Base-by-base conservation (phyloP, 1,140 invertebrate species). In the Drosophila ercepeae region DNA sequence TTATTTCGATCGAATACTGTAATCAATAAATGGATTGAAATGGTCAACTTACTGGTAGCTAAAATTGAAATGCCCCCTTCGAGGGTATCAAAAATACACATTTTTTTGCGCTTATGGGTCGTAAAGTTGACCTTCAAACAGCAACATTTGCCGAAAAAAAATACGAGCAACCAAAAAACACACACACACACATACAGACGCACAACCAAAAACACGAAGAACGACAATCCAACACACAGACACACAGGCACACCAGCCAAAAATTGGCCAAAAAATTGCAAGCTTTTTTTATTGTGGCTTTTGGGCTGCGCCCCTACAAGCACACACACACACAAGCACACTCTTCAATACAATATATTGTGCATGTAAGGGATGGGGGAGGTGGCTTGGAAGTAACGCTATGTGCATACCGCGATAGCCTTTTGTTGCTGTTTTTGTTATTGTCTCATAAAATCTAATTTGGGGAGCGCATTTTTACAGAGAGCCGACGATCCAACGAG, bases 81-180 rank as follows among this genome's bases (percentile, higher is more conserved):
- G 29, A 64, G 60, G 42, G 60, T 64, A 64, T 64, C 42, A 2
- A 39, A 39, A 61, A 67, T 39, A 73, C 64, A 72, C 44, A 59
- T 65, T 75, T 79, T 60, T 78, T 89, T 76, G 75, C 76, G 84
- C 89, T 90, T 90, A 82, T 90, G 89, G 89, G 89, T 90, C 89
- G 89, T 90, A 90, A 90, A 90, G 89, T 90, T 90, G 89, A 90
- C 89, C 89, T 90, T 90, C 89, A 90, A 90, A 75, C 71, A 83
- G 75, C 81, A 78, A 84, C 81, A 84, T 84, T 84, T 82, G 81
- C 71, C 78, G 72, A 84, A 84, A 67, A 36, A 39, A 81, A 75
- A 74, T 68, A 84, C 79, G 77, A 88, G 60, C 60, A 64, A 39
- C 60, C 60, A 60, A 64, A 55, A 45, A 55, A 57, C 18, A 49